Base-by-base conservation (phyloP, 2,888 invertebrate species). In the Phytoseiulus persimilis region DNA sequence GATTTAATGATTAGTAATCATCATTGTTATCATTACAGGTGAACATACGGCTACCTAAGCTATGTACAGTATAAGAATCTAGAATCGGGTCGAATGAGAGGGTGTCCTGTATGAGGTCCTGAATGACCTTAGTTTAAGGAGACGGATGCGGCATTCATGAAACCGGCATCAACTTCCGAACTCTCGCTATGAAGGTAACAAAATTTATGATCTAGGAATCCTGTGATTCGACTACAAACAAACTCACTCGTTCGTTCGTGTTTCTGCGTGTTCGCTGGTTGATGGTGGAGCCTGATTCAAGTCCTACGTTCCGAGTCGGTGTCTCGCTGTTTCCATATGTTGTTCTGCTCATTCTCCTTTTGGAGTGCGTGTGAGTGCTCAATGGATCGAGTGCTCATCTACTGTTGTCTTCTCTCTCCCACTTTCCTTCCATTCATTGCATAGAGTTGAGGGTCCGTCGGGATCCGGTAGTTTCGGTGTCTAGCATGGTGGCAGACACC, bases 21-120 rank as follows among this genome's bases (percentile, higher is more conserved):
- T 65, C 39, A 9, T 39, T 39, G 3, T 39, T 65, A 65, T 65
- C 28, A 65, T 65, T 87, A 87, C 87, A 87, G 87, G 87, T 87
- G 87, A 87, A 32, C 87, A 33, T 45, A 87, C 45, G 87, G 28
- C 87, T 87, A 87, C 32, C 32, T 87, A 87, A 32, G 39, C 87
- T 87, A 87, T 87, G 32, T 87, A 87, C 65, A 65, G 65, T 65
- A 65, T 23, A 65, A 65, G 65, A 65, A 65, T 65, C 65, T 65
- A 28, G 65, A 65, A 23, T 65, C 2, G 65, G 65, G 28, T 65
- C 65, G 65, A 65, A 23, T 65, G 2, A 65, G 65, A 65, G 28
- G 14, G 65, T 65, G 65, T 65, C 65, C 65, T 65, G 28, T 3
- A 23, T 65, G 28, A 65, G 65, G 28, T 23, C 28, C 18, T 28